A percentile compares a stretch with the other conserved stretches of the same genome.
Conservation (phyloP, 2,113 vertebrate genomes). For the Erythrolamprus reginae region DNA sequence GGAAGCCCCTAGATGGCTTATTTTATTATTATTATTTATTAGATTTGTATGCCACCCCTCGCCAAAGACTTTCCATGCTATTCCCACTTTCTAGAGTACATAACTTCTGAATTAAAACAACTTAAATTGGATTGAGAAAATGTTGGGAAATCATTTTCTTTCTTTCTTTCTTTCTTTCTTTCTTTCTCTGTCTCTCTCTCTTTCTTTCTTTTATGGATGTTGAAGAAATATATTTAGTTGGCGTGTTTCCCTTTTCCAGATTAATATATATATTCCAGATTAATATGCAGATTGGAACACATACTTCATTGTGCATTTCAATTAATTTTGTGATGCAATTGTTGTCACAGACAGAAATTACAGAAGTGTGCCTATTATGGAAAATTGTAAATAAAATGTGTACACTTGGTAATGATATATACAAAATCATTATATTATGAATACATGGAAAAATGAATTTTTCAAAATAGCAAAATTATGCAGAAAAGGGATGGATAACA, state of each 20-base stretch:
- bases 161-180: background rate
- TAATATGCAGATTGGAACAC: background rate
- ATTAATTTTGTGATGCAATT: background rate
- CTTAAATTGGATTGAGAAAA: background rate
- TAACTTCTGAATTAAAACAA: background rate
- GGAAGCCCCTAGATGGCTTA: background rate
- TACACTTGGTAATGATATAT: background rate
- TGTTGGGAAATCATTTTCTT: background rate
- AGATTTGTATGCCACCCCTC: too few species aligned
- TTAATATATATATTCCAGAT: background rate
- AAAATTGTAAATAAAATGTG: background rate
- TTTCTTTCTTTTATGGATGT: background rate
- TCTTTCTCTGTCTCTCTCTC: too few species aligned
- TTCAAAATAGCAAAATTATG: background rate
- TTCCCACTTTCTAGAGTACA: background rate
- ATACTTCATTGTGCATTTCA: background rate
- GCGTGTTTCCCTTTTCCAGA: background rate
- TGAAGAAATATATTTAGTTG: background rate
- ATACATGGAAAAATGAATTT: background rate
- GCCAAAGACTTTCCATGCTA: too few species aligned
- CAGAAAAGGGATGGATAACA: background rate
- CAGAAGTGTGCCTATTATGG: background rate
- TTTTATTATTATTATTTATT: too few species aligned
- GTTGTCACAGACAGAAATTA: background rate
- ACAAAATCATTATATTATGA: background rate